phyloP scores from a whole-genome alignment of 2,797 vertebrate genomes.

The Clamator glandarius region DNA sequence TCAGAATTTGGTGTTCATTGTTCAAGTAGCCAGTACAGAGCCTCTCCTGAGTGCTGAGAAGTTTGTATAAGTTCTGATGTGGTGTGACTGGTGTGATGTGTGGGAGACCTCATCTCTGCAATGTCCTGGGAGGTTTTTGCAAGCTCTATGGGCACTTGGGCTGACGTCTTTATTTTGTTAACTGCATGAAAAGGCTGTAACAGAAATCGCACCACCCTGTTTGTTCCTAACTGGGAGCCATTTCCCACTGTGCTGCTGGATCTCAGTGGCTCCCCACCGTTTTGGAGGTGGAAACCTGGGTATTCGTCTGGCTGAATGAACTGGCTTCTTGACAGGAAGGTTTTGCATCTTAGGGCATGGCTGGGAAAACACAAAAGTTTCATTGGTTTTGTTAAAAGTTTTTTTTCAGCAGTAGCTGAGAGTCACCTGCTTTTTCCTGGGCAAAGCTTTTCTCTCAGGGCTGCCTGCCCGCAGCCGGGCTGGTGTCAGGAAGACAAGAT shows the following conservation, averaged over 20 bases:
- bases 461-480: not conserved
- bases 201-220: not conserved
- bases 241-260: not conserved
- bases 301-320: not conserved
- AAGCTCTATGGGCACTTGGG: not conserved
- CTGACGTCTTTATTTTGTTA: not conserved
- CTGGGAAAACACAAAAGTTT: not conserved
- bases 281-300: not conserved
- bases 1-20: not conserved
- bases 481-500: not conserved
- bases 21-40: not conserved
- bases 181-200: rapidly evolving
- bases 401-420: not conserved
- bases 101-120: not conserved
- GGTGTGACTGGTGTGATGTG: not conserved
- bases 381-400: not conserved
- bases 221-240: not conserved
- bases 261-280: not conserved
- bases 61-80: not conserved
- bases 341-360: not conserved
- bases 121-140: not conserved
- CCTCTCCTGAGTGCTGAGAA: not conserved
- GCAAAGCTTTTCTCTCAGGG: not conserved
- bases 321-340: not conserved
- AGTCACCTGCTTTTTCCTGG: not conserved